Conservation (phyloP, 2,113 vertebrate genomes). For the Notiomystis cincta region DNA sequence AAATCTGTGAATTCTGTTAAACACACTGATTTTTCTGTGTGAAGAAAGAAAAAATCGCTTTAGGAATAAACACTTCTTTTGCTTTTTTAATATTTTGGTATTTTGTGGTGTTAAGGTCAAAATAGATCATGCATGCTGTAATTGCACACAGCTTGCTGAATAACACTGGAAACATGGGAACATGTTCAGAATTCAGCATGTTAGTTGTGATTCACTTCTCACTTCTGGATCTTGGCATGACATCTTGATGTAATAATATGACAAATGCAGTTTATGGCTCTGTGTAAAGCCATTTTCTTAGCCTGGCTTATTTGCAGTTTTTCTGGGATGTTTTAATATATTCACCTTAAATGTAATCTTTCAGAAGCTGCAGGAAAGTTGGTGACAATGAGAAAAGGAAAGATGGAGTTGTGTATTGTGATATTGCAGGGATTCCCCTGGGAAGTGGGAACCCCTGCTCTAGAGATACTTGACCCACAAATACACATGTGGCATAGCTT, state of each 20-base stretch:
- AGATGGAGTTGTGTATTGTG: neutral
- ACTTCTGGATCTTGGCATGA: neutral
- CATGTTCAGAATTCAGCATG: neutral
- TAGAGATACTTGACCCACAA: neutral
- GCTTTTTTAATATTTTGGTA: neutral
- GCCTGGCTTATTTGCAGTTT: neutral
- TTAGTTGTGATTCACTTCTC: neutral
- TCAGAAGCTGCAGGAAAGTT: neutral
- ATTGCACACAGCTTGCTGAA: neutral
- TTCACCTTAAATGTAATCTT: neutral
- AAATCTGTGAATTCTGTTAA: neutral
- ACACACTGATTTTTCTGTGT: neutral
- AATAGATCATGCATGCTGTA: neutral
- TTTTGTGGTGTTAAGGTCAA: neutral
- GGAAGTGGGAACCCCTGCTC: neutral
- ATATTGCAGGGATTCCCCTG: neutral
- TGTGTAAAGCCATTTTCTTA: neutral
- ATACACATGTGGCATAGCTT: neutral
- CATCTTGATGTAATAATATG: neutral
- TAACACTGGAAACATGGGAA: neutral
- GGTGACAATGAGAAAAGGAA: neutral
- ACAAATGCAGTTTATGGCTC: neutral
- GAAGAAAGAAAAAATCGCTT: neutral
- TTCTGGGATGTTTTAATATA: neutral
- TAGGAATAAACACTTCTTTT: neutral